phyloP scores from a whole-genome alignment of 2,797 vertebrate species.

The Microhierax caerulescens region DNA sequence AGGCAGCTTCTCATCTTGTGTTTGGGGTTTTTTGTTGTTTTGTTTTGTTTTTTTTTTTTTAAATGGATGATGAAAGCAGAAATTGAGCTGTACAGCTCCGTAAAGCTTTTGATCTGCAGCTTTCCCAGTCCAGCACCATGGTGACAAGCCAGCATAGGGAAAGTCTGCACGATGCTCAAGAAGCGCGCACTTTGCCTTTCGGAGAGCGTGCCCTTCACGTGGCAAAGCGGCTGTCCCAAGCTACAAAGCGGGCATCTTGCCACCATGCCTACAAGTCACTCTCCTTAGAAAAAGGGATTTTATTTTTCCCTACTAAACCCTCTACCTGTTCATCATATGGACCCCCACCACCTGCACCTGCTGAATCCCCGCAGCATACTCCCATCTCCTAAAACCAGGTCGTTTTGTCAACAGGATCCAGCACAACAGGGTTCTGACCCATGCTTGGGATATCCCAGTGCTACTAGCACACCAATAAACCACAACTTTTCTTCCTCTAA shows the following conservation, averaged over 20 bases:
- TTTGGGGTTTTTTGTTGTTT: too few species aligned
- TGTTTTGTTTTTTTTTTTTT: background rate
- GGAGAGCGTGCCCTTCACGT: background rate
- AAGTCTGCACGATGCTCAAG: background rate
- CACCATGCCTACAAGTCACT: background rate
- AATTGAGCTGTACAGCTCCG: background rate
- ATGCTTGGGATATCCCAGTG: background rate
- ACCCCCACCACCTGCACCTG: background rate
- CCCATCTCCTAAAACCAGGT: background rate
- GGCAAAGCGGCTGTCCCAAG: background rate
- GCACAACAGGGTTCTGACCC: background rate
- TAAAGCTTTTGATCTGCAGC: background rate
- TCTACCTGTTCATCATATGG: background rate
- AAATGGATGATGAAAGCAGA: background rate
- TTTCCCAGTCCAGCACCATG: background rate
- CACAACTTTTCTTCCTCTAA: background rate
- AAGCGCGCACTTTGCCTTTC: background rate
- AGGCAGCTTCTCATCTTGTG: background rate
- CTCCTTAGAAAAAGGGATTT: background rate
- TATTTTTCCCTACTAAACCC: background rate
- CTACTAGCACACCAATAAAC: background rate
- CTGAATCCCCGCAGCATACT: background rate
- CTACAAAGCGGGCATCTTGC: background rate
- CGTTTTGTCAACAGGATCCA: background rate
- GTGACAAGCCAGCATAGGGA: background rate